Conservation (phyloP, 2,888 invertebrate genomes). For the Saturnia japonica region DNA sequence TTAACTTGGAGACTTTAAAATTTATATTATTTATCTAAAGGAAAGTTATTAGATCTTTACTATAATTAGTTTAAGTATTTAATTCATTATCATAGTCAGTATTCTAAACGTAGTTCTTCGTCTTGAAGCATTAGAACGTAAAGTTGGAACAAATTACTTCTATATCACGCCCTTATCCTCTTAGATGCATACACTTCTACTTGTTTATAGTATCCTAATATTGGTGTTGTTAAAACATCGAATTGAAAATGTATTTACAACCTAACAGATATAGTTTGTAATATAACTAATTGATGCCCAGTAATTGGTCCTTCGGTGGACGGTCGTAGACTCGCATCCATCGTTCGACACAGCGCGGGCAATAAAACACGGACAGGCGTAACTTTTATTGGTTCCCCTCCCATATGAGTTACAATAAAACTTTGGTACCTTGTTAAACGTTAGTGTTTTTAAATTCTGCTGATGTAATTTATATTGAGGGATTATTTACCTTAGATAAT, state of each 20-base stretch:
- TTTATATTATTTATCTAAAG: too few species aligned
- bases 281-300: neutral
- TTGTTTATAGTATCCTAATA: neutral
- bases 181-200: neutral
- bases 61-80: too few species aligned
- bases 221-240: neutral
- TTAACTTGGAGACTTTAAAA: too few species aligned
- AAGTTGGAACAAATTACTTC: too few species aligned
- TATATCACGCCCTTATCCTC: too few species aligned
- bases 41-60: too few species aligned
- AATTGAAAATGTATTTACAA: neutral
- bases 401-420: constrained; percentile 43
- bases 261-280: neutral
- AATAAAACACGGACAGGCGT: constrained; percentile 37
- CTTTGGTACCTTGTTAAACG: constrained; percentile 25
- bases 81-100: too few species aligned
- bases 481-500: neutral
- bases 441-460: neutral
- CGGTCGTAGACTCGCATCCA: neutral
- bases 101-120: too few species aligned
- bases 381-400: constrained; percentile 44
- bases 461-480: neutral
- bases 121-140: too few species aligned
- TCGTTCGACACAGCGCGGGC: neutral
- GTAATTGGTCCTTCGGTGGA: neutral